Evolutionary conservation across 2,797 vertebrate genomes (phyloP).

Genomic region (Gallinago stenura): DNA sequence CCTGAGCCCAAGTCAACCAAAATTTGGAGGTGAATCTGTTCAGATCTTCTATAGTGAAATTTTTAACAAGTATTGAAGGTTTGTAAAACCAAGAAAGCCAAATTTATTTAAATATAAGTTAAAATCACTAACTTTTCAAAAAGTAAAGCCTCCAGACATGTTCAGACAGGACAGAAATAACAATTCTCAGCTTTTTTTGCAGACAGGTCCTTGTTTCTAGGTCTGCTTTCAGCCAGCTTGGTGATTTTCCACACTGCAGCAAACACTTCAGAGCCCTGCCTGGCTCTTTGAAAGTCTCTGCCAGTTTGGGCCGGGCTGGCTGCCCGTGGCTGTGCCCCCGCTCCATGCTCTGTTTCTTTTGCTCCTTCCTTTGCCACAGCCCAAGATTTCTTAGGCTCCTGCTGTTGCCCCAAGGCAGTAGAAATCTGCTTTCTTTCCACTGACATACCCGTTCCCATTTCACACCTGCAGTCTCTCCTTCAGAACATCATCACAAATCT

Average conservation of each 20-base stretch:
- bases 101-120: not conserved
- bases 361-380: not conserved
- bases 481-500: not conserved
- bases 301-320: not conserved
- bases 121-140: not conserved
- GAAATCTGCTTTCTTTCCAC: not conserved
- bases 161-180: not conserved
- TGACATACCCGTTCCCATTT: not conserved
- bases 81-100: not conserved
- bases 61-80: not conserved
- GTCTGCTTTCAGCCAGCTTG: not conserved
- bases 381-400: not conserved
- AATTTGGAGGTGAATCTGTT: not conserved
- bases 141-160: not conserved
- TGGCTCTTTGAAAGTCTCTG: not conserved
- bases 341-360: not conserved
- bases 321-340: rapidly evolving
- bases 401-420: not conserved
- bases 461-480: not conserved
- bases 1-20: not conserved
- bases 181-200: not conserved
- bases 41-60: not conserved
- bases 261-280: not conserved
- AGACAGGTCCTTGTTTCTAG: not conserved
- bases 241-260: not conserved